Conservation (phyloP, 2,888 invertebrate genomes). For the Parascotia fuliginaria region DNA sequence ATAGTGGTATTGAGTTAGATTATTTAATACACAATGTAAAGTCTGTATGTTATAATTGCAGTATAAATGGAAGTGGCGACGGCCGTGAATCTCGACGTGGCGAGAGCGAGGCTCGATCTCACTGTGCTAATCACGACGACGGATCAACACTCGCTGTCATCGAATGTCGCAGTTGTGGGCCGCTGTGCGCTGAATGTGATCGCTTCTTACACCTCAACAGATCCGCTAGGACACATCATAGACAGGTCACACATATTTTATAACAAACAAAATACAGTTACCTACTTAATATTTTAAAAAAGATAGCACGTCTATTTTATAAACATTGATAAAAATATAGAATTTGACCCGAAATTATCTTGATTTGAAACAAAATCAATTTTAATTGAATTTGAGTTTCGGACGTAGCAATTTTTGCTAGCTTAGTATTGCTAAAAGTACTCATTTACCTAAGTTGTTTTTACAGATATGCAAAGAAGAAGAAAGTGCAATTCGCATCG, state of each 20-base stretch:
- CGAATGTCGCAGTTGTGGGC: slow-evolving; percentile 95
- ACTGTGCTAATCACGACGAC: slow-evolving; percentile 98
- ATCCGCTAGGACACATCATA: slow-evolving; percentile 92
- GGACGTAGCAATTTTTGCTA: no score
- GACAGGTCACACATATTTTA: slow-evolving; percentile 87
- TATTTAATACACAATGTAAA: not conserved
- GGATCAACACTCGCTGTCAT: slow-evolving; percentile 96
- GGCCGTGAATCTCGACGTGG: slow-evolving; percentile 56
- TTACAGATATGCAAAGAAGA: slow-evolving; percentile 98
- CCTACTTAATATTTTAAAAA: no score
- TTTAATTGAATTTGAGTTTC: no score
- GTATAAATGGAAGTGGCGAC: slow-evolving; percentile 55
- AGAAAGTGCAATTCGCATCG: slow-evolving; percentile 97
- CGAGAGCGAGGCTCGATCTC: slow-evolving; percentile 87
- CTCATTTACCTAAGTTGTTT: not conserved
- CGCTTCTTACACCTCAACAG: slow-evolving; percentile 97
- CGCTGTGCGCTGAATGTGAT: slow-evolving; percentile 98
- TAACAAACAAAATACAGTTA: no score
- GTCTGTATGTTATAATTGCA: slow-evolving; percentile 17
- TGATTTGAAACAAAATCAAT: no score
- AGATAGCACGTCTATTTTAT: no score
- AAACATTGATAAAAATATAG: no score
- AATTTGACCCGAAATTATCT: no score
- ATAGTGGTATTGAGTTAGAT: no score
- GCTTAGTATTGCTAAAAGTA: no score